Evolutionary conservation across 2,113 vertebrate species (phyloP), one percentile per base, ranked within the genome.

Genomic region (Tamias sibiricus): DNA sequence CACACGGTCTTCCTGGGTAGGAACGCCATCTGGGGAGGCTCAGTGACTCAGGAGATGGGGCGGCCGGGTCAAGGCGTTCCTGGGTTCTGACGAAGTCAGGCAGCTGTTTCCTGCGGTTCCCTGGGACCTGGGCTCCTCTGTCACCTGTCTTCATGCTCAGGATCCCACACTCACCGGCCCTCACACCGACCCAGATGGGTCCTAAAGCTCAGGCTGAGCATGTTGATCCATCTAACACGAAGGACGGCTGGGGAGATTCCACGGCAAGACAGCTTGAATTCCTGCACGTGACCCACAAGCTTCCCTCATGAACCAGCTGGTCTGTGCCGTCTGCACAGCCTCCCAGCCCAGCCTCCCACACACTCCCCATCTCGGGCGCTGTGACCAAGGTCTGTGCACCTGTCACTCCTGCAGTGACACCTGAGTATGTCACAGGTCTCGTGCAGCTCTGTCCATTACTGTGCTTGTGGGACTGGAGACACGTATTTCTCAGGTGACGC

Each of bases 21-120:
- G 71, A 72, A 20, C 14, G 8, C 24, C 47, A 0, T 35, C 5
- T 47, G 26, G 7, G 22, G n/a, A 62, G 8, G 2, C 24, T 28
- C 28, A 16, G 6, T 17, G 35, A 26, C 6, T 42, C 28, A 28
- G 62, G 52, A 32, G 28, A 19, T 71, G 26, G 24, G 6, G 32
- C 2, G 28, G 28, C 6, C 28, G 19, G 74, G 40, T n/a, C 49
- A 47, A 1, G 4, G 1, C 22, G 32, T 17, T 37, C 44, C 40
- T 4, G 4, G 14, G 2, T n/a, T 75, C 26, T 26, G 2, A n/a
- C 6, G 14, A 10, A 12, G 28, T 54, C 52, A 54, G 52, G 16
- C 54, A 20, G 5, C 6, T 3, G 2, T 62, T 9, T 22, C 2
- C 0, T 32, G 42, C 30, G 1, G 8, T 35, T 19, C 11, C 2